phyloP scores from a whole-genome alignment of 2,797 vertebrate genomes.

The Squalus acanthias region DNA sequence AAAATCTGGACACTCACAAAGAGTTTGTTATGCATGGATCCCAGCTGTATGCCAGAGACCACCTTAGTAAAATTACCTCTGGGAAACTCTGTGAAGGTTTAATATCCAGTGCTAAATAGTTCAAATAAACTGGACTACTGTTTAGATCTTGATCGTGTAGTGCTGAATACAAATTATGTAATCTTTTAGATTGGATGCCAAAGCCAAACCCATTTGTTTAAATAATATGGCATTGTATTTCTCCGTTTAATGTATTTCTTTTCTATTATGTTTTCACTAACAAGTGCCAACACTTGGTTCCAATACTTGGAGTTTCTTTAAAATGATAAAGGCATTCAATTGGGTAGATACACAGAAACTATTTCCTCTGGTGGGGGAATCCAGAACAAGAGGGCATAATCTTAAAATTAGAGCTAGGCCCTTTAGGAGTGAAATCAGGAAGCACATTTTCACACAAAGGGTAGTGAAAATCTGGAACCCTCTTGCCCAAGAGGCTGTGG shows the following conservation, averaged over 20 bases:
- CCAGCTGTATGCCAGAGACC: neutral
- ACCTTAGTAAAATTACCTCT: slow-evolving; percentile 4
- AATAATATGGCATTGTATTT: neutral
- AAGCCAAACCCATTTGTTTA: neutral
- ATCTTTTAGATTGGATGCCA: neutral
- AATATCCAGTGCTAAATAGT: slow-evolving; percentile 59
- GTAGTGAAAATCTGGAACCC: neutral
- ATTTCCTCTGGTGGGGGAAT: neutral
- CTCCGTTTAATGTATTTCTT: neutral
- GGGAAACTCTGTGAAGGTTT: neutral
- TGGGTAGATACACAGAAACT: neutral
- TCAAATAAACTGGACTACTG: slow-evolving; percentile 61
- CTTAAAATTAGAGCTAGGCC: neutral
- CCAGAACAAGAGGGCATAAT: neutral
- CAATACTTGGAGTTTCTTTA: neutral
- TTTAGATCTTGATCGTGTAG: slow-evolving; percentile 59
- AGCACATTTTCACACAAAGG: neutral
- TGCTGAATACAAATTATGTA: slow-evolving; percentile 61
- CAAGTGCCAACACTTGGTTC: neutral
- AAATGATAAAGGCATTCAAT: neutral
- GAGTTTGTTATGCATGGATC: neutral
- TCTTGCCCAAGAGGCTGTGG: neutral
- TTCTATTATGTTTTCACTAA: neutral
- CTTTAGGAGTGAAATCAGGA: neutral
- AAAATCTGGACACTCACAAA: neutral